phyloP scores from a whole-genome alignment of 2,888 invertebrate species.

The Plutella xylostella region DNA sequence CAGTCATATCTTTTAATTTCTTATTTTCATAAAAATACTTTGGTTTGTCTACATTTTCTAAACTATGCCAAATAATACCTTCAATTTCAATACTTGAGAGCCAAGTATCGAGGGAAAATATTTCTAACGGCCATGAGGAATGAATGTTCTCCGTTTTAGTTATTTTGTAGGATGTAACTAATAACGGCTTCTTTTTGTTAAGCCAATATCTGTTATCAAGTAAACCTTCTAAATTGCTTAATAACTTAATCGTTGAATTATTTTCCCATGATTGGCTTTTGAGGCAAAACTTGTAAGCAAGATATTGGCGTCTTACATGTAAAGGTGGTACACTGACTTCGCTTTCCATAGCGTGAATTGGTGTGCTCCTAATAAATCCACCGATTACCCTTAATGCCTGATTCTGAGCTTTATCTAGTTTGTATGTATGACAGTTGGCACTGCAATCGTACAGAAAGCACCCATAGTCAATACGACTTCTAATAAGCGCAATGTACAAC shows the following conservation, averaged over 20 bases:
- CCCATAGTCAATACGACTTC: conserved; percentile 22
- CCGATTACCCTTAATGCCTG: conserved; percentile 19
- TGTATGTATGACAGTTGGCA: conserved; percentile 13
- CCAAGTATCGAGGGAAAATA: neutral
- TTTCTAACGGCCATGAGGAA: neutral
- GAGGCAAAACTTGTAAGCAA: conserved; percentile 14
- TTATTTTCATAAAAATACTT: too few relatives aligned
- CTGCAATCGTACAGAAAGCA: conserved; percentile 17
- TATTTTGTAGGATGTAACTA: neutral
- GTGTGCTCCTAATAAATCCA: conserved; percentile 18
- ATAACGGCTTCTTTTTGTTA: conserved; percentile 13
- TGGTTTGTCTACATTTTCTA: neutral
- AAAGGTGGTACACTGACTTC: conserved; percentile 18
- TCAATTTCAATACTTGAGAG: neutral
- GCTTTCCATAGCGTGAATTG: conserved; percentile 18
- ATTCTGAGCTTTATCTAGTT: conserved; percentile 20
- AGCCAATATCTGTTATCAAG: conserved; percentile 12
- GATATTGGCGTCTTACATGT: conserved; percentile 13
- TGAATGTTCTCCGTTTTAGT: neutral
- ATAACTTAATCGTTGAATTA: neutral
- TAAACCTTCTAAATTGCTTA: neutral
- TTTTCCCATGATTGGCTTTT: conserved; percentile 4
- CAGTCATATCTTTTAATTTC: too few relatives aligned
- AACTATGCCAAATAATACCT: neutral
- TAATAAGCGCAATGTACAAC: conserved; percentile 21